phyloP scores from a whole-genome alignment of 37 sponge, comb jelly and placozoan genomes.

The Amphimedon queenslandica region DNA sequence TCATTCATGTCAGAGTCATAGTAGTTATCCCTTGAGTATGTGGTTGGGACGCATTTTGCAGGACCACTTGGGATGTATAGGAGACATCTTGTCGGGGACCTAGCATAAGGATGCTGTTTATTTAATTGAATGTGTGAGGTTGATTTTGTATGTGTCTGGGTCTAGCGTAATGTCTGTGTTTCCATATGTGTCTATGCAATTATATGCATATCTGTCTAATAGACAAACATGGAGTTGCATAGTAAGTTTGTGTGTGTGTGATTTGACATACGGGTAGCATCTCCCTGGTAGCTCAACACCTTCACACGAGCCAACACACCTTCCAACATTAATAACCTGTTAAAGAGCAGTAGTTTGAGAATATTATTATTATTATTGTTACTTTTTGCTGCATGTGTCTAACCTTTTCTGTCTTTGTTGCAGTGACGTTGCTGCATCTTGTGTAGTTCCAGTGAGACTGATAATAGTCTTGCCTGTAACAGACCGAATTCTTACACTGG shows the following conservation, averaged over 20 bases:
- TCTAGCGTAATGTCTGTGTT: too few species aligned
- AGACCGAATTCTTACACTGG: constrained; percentile 10
- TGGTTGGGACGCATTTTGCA: not conserved
- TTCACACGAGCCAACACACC: constrained; percentile 24
- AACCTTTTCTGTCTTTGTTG: constrained; percentile 1
- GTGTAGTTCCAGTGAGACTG: constrained; percentile 14
- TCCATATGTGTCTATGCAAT: too few species aligned
- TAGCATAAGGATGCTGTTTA: too few species aligned
- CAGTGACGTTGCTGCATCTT: constrained; percentile 3
- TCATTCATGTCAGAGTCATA: not conserved
- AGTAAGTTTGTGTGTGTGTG: not conserved
- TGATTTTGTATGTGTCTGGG: too few species aligned
- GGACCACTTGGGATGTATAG: not conserved
- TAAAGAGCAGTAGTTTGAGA: too few species aligned
- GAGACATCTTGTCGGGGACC: not conserved
- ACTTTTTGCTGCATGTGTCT: not conserved
- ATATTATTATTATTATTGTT: not conserved
- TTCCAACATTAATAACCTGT: constrained; percentile 31
- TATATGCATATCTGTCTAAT: not conserved
- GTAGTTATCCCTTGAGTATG: not conserved
- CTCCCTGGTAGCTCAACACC: not conserved
- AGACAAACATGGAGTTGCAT: not conserved
- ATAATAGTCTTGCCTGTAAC: constrained; percentile 30
- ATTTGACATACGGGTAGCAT: constrained; percentile 23
- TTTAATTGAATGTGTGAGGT: too few species aligned